Evolutionary conservation across 2,113 vertebrate genomes (phyloP).

Genomic region (Entelurus aequoreus): DNA sequence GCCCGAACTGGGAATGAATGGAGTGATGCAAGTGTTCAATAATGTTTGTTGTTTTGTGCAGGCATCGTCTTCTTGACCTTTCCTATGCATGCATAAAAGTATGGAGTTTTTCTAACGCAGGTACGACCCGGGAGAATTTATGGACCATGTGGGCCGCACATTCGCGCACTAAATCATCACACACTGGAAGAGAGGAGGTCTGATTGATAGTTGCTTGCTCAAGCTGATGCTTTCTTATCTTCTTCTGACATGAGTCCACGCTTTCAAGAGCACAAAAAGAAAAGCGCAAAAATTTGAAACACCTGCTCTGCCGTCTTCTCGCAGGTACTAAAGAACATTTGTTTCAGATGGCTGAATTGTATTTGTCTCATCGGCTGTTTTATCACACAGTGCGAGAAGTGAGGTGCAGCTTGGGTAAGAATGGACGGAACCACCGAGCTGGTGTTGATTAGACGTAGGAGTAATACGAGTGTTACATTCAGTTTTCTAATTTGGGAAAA

Average conservation of each 20-base stretch:
- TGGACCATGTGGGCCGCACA: slow-evolving; percentile 64
- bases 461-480: no score
- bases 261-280: slow-evolving; percentile 29
- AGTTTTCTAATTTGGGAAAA: no score
- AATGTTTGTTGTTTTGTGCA: slow-evolving; percentile 16
- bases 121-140: slow-evolving; percentile 57
- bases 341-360: slow-evolving; percentile 15
- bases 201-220: slow-evolving; percentile 59
- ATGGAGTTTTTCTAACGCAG: slow-evolving; percentile 31
- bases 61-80: slow-evolving; percentile 5
- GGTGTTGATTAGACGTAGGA: background rate
- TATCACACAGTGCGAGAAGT: slow-evolving; percentile 4
- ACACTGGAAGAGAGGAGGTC: slow-evolving; percentile 39
- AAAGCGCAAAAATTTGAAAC: slow-evolving; percentile 54
- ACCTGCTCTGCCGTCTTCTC: slow-evolving; percentile 34
- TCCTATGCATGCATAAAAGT: slow-evolving; percentile 11
- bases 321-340: slow-evolving; percentile 13
- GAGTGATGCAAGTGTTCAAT: slow-evolving; percentile 11
- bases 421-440: background rate
- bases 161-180: slow-evolving; percentile 34
- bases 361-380: slow-evolving; percentile 17
- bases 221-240: slow-evolving; percentile 59
- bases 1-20: slow-evolving; percentile 8
- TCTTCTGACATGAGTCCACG: slow-evolving; percentile 40
- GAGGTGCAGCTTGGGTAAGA: background rate